Evolutionary conservation across 2,888 invertebrate genomes (phyloP).

Genomic region (Eretmocerus hayati): DNA sequence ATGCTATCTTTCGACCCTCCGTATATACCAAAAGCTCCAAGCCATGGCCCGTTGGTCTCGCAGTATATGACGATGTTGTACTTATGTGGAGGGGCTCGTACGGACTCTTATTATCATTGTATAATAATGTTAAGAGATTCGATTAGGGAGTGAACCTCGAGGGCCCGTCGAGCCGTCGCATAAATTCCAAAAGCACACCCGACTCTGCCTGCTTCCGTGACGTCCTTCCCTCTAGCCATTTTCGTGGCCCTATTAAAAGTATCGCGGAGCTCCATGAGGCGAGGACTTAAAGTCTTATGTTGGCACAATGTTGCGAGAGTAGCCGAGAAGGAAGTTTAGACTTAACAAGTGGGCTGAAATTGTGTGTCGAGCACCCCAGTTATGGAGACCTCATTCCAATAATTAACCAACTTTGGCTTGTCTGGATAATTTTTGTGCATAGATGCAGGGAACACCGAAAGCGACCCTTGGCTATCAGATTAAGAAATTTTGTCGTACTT

Average conservation of each 20-base stretch:
- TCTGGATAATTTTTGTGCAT: too few relatives aligned
- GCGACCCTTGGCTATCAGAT: too few relatives aligned
- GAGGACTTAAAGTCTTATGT: conserved; percentile 19
- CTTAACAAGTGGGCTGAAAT: conserved; percentile 17
- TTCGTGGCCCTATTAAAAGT: conserved; percentile 5
- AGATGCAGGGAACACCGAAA: too few relatives aligned
- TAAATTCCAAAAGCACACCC: conserved; percentile 13
- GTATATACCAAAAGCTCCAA: too few relatives aligned
- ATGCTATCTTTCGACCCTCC: too few relatives aligned
- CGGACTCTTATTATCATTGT: conserved; percentile 20
- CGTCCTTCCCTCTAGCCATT: background rate
- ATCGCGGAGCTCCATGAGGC: background rate
- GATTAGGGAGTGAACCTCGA: conserved; percentile 18
- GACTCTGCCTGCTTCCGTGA: background rate
- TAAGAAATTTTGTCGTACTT: too few relatives aligned
- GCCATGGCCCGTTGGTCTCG: too few relatives aligned
- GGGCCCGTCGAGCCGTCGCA: background rate
- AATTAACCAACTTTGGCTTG: too few relatives aligned
- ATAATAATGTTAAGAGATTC: conserved; percentile 23
- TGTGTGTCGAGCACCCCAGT: too few relatives aligned
- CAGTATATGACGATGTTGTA: too few relatives aligned
- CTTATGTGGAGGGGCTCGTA: background rate
- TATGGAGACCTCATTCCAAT: too few relatives aligned
- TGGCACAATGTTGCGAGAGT: too few relatives aligned
- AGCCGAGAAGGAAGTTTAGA: conserved; percentile 10